Conservation (phyloP, 2,113 vertebrate genomes). For the Pteruthius melanotis region DNA sequence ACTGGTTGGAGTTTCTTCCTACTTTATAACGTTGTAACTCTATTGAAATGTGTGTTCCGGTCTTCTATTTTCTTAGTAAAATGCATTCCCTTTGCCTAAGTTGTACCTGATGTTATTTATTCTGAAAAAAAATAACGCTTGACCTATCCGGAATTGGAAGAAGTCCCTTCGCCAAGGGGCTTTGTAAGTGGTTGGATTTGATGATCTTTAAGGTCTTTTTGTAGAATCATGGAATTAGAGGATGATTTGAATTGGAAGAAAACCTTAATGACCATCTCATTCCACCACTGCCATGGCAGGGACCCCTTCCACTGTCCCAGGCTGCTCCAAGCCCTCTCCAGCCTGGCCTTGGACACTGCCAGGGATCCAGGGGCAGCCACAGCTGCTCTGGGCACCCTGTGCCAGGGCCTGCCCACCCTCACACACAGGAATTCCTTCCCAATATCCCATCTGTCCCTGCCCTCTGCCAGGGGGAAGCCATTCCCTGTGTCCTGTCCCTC, state of each 20-base stretch:
- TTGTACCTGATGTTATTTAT: not conserved
- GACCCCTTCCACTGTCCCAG: not conserved
- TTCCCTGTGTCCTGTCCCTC: too few relatives aligned
- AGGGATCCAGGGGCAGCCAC: too few relatives aligned
- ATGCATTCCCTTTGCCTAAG: slow-evolving; percentile 54
- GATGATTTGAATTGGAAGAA: not conserved
- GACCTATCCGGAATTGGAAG: rapidly evolving
- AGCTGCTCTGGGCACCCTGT: too few relatives aligned
- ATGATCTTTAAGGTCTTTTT: not conserved
- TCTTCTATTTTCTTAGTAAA: slow-evolving; percentile 78
- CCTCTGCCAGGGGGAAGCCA: too few relatives aligned
- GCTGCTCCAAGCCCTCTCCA: not conserved
- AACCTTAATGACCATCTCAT: rapidly evolving
- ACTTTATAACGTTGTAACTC: slow-evolving; percentile 52
- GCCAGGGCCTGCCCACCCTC: too few relatives aligned
- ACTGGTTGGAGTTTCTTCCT: not conserved
- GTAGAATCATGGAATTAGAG: not conserved
- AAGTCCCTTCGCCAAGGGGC: too few relatives aligned
- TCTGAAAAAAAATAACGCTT: rapidly evolving
- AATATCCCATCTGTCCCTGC: too few relatives aligned
- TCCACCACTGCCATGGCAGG: not conserved
- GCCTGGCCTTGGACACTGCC: not conserved
- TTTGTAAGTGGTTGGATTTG: not conserved
- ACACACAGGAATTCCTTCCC: too few relatives aligned
- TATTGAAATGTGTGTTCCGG: slow-evolving; percentile 36